phyloP scores from a whole-genome alignment of 2,888 invertebrate species.

The Drosophila hawaiiensis region DNA sequence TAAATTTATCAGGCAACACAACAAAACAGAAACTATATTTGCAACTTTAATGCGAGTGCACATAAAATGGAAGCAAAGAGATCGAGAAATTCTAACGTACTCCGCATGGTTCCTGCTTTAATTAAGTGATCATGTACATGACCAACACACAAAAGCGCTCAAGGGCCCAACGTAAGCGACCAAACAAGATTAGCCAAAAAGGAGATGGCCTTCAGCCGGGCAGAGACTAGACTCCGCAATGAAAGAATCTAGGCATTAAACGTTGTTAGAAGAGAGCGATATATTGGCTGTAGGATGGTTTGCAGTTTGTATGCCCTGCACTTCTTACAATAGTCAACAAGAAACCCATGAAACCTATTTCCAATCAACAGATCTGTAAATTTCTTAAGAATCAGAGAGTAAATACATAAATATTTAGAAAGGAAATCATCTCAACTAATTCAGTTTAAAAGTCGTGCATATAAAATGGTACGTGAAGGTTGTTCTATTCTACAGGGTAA shows the following conservation, averaged over 20 bases:
- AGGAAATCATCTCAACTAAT: not conserved
- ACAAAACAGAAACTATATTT: slow-evolving; percentile 41
- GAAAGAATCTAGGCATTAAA: slow-evolving; percentile 46
- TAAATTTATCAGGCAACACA: slow-evolving; percentile 76
- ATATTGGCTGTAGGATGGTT: not conserved
- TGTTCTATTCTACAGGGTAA: slow-evolving; percentile 17
- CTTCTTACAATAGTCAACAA: not conserved
- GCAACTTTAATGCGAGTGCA: slow-evolving; percentile 48
- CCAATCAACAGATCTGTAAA: not conserved
- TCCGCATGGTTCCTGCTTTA: slow-evolving; percentile 56
- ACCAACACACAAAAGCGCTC: slow-evolving; percentile 49
- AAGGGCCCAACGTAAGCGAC: slow-evolving; percentile 55
- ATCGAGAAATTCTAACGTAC: slow-evolving; percentile 31
- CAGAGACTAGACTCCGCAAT: slow-evolving; percentile 7
- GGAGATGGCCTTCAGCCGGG: slow-evolving; percentile 56
- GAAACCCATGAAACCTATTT: not conserved
- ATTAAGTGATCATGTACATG: slow-evolving; percentile 78
- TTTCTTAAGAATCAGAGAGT: not conserved
- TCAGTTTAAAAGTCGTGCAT: not conserved
- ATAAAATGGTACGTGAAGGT: not conserved
- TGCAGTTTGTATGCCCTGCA: slow-evolving; percentile 17
- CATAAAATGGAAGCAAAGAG: slow-evolving; percentile 33
- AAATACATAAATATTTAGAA: not conserved
- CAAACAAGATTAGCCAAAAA: slow-evolving; percentile 70
- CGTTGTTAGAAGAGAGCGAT: slow-evolving; percentile 66